These are phyloP conservation scores for Calliopsis andreniformis DNA, from an alignment of 1,140 invertebrate genomes.

Conservation along the genomic window DNA sequence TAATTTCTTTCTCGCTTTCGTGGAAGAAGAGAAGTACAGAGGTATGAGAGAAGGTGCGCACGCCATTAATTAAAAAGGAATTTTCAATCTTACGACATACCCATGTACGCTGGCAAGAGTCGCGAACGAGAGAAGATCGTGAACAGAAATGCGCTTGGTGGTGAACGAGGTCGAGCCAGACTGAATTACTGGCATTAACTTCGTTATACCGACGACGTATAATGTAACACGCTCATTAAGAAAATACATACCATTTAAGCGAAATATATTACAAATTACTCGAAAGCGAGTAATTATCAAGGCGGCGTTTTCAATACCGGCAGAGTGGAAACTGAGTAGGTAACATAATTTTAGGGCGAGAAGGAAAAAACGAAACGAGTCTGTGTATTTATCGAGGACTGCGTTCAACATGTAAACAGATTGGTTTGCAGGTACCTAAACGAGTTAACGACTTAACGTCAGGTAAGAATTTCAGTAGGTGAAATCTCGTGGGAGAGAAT, in stretches of 20 bases:
- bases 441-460: too few relatives aligned
- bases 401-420: too few relatives aligned
- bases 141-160: neutral
- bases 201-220: conserved; percentile 22
- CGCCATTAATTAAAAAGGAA: conserved; percentile 72
- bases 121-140: conserved; percentile 56
- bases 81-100: conserved; percentile 74
- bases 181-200: conserved; percentile 23
- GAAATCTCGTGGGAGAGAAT: too few relatives aligned
- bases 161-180: conserved; percentile 19
- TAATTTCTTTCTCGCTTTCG: neutral
- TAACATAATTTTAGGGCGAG: conserved; percentile 9
- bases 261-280: conserved; percentile 42
- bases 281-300: conserved; percentile 36
- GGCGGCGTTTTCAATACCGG: neutral
- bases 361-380: neutral
- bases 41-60: neutral
- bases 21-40: neutral
- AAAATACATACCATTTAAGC: conserved; percentile 44
- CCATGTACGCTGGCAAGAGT: conserved; percentile 65
- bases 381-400: neutral
- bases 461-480: too few relatives aligned
- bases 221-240: conserved; percentile 48
- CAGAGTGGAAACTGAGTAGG: conserved; percentile 1
- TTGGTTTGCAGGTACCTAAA: too few relatives aligned